Percentiles rank a stretch among this genome's conserved stretches.
Evolutionary conservation across 2,797 vertebrate species (phyloP).

Genomic region (Ceyx erithaca): DNA sequence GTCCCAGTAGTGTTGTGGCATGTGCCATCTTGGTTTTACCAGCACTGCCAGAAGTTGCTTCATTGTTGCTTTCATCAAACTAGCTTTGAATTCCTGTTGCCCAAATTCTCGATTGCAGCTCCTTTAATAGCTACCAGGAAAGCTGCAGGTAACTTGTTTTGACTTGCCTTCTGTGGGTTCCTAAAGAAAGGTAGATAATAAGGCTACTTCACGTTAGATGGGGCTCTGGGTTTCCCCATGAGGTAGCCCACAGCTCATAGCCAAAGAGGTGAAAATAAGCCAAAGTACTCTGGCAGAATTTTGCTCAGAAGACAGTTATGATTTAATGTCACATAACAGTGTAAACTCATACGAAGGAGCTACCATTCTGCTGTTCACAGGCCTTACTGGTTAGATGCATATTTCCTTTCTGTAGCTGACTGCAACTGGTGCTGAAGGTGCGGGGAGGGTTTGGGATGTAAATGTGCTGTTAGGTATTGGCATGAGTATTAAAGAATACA

Average conservation of each 20-base stretch:
- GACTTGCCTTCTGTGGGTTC: background rate
- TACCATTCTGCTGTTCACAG: background rate
- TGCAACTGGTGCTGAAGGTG: background rate
- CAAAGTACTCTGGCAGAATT: too few species aligned
- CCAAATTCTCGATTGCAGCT: background rate
- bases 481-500: background rate
- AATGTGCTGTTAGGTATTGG: background rate
- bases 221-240: background rate
- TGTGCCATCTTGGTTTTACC: background rate
- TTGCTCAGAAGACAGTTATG: background rate
- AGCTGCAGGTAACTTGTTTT: background rate
- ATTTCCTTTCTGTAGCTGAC: background rate
- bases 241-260: background rate
- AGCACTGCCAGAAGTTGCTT: background rate
- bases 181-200: background rate
- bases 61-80: background rate
- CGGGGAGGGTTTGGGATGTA: background rate
- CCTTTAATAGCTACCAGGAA: background rate
- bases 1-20: background rate
- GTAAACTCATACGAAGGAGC: background rate
- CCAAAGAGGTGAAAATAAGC: background rate
- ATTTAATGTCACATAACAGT: rapidly evolving
- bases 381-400: background rate
- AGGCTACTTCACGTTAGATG: background rate
- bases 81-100: background rate